Evolutionary conservation across 2,113 vertebrate species (phyloP).

Genomic region (Notothenia coriiceps): DNA sequence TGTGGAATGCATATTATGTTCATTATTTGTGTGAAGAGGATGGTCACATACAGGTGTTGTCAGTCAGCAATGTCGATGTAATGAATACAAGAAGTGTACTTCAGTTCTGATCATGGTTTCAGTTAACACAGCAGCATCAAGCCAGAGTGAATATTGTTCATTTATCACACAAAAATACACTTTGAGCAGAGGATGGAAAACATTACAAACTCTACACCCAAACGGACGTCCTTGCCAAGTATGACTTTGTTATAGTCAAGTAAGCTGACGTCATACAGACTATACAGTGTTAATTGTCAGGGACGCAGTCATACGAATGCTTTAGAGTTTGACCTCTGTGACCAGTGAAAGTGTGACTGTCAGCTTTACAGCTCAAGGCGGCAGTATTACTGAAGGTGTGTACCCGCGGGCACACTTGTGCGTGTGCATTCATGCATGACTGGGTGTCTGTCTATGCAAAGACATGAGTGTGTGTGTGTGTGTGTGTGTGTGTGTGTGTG

Average conservation of each 20-base stretch:
- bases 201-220: not conserved
- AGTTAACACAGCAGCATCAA: not conserved
- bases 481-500: slow-evolving; percentile 7
- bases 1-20: not conserved
- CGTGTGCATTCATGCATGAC: slow-evolving; percentile 15
- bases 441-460: slow-evolving; percentile 13
- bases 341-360: not conserved
- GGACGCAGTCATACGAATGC: not conserved
- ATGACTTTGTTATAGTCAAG: not conserved
- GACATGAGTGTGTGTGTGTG: slow-evolving; percentile 3
- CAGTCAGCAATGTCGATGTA: not conserved
- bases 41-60: not conserved
- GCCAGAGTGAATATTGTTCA: not conserved
- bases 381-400: not conserved
- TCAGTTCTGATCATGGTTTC: not conserved
- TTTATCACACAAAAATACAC: not conserved
- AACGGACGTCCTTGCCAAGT: not conserved
- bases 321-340: slow-evolving; percentile 22
- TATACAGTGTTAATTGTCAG: slow-evolving; percentile 9
- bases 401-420: slow-evolving; percentile 1
- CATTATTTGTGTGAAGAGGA: not conserved
- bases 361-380: slow-evolving; percentile 5
- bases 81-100: not conserved
- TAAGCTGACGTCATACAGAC: not conserved
- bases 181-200: not conserved